Evolutionary conservation across 2,113 vertebrate genomes (phyloP).

Genomic region (Eulacestoma nigropectus): DNA sequence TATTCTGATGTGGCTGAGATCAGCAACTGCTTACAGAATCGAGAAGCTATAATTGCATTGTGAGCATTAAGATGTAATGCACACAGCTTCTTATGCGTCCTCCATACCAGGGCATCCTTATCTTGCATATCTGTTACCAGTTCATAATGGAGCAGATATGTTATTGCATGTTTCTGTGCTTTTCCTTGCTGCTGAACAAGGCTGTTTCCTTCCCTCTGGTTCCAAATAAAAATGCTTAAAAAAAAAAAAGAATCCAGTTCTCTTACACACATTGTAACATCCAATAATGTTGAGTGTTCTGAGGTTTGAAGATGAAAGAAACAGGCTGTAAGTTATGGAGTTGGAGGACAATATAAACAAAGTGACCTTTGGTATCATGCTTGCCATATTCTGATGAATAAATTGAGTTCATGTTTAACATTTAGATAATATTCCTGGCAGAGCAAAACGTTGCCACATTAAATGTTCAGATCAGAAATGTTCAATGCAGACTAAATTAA

Average conservation of each 20-base stretch:
- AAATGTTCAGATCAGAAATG: conserved; percentile 77
- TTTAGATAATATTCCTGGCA: conserved; percentile 64
- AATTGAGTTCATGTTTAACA: conserved; percentile 76
- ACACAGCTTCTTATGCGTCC: background rate
- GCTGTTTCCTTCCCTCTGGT: background rate
- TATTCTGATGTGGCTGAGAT: background rate
- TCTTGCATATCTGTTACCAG: background rate
- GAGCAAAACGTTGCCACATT: conserved; percentile 70
- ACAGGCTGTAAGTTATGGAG: conserved; percentile 24
- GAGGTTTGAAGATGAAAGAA: conserved; percentile 59
- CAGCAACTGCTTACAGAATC: background rate
- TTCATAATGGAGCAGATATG: background rate
- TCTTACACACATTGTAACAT: background rate
- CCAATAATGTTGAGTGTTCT: conserved; percentile 51
- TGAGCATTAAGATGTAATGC: background rate
- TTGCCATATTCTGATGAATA: conserved; percentile 66
- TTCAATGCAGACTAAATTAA: conserved; percentile 74
- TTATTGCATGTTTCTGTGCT: background rate
- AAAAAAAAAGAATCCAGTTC: background rate
- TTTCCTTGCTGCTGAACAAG: background rate
- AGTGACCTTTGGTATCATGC: conserved; percentile 59
- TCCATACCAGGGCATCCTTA: background rate
- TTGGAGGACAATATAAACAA: conserved; percentile 58
- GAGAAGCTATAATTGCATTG: background rate
- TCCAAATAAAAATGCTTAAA: background rate